These are phyloP conservation scores for Drosophila mercatorum DNA, from an alignment of 2,888 invertebrate species.

Conservation along the genomic window DNA sequence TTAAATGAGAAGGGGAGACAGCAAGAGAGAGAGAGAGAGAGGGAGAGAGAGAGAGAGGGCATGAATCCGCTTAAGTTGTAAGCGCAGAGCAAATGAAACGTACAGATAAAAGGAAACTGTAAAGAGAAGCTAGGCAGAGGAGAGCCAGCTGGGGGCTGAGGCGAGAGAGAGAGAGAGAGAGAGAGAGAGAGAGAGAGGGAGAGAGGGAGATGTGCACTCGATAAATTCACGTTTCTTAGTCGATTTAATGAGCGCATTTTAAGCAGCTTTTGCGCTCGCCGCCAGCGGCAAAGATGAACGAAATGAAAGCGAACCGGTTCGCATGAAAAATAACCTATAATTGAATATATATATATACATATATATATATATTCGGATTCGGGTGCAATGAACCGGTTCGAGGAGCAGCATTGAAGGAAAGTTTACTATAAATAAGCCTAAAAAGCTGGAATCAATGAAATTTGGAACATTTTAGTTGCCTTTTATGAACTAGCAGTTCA, in stretches of 20 bases:
- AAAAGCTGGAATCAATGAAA: too few relatives aligned
- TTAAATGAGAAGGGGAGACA: not conserved
- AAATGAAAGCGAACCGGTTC: not conserved
- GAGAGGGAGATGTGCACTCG: not conserved
- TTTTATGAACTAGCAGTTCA: not conserved
- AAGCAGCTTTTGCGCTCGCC: conserved; percentile 32
- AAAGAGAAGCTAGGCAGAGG: conserved; percentile 15
- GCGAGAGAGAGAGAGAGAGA: not conserved
- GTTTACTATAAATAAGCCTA: not conserved
- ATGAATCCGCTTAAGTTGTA: conserved; percentile 71
- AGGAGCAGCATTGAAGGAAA: not conserved
- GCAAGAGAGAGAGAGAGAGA: not conserved
- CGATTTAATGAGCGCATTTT: conserved; percentile 54
- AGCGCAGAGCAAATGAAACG: conserved; percentile 54
- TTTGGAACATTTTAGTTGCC: too few relatives aligned
- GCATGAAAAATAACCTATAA: not conserved
- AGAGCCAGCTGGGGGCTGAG: not conserved
- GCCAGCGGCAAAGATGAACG: not conserved
- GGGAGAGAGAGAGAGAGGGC: not conserved
- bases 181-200: not conserved
- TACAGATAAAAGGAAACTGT: conserved; percentile 40
- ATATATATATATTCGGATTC: too few relatives aligned
- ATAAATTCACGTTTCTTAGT: conserved; percentile 31
- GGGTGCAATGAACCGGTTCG: not conserved
- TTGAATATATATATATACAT: not conserved